Percentiles rank a stretch among this genome's conserved stretches.
These are phyloP conservation scores for Sminthurides aquaticus DNA, from an alignment of 2,888 invertebrate species.

Conservation along the genomic window DNA sequence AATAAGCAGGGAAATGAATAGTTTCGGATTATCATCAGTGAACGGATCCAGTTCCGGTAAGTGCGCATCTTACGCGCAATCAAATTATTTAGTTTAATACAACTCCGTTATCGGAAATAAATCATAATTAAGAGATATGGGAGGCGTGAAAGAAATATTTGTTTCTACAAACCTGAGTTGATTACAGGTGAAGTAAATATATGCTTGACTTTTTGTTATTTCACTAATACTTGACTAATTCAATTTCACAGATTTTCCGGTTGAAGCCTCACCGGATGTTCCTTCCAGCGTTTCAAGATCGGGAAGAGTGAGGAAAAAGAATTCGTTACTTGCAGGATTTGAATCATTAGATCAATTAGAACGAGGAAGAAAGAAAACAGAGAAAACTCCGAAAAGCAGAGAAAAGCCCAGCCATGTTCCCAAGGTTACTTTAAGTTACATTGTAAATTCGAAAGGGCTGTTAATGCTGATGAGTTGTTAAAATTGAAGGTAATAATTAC, in stretches of 20 bases:
- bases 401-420: constrained; percentile 6
- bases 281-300: constrained; percentile 58
- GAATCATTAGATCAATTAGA: constrained; percentile 83
- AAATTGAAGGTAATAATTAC: too few species aligned
- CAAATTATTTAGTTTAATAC: too few species aligned
- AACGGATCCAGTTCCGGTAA: not conserved
- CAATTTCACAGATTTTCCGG: not conserved
- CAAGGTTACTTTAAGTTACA: constrained; percentile 10
- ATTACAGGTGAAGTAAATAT: too few species aligned
- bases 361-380: constrained; percentile 50
- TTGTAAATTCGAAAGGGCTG: not conserved
- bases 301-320: constrained; percentile 86
- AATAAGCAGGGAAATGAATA: not conserved
- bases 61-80: too few species aligned
- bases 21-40: not conserved
- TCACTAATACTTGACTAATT: too few species aligned
- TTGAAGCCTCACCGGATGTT: not conserved
- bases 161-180: too few species aligned
- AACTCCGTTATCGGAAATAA: too few species aligned
- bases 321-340: constrained; percentile 87
- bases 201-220: too few species aligned
- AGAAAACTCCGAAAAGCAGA: constrained; percentile 22
- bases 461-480: too few species aligned
- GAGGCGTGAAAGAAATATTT: too few species aligned
- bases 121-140: too few species aligned